phyloP scores from a whole-genome alignment of 2,888 invertebrate genomes.

The Cheilosia vernalis region DNA sequence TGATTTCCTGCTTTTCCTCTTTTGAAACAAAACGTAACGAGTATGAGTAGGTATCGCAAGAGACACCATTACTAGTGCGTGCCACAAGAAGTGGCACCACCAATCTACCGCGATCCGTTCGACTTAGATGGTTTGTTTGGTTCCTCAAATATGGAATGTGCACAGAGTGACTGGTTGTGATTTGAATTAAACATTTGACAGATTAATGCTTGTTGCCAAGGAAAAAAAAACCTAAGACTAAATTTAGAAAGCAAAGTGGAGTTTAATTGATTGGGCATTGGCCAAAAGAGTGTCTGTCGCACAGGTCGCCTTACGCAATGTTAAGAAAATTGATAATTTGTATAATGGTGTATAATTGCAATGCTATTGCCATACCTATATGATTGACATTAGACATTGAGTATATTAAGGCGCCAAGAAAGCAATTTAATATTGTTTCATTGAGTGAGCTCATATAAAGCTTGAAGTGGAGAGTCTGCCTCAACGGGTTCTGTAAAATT shows the following conservation, averaged over 20 bases:
- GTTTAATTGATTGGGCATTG: conserved; percentile 23
- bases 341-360: conserved; percentile 3
- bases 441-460: no score
- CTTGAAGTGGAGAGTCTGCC: no score
- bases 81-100: conserved; percentile 21
- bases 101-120: conserved; percentile 1
- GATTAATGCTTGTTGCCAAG: not conserved
- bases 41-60: not conserved
- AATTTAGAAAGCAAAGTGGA: conserved; percentile 43
- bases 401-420: no score
- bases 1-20: conserved; percentile 45
- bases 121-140: conserved; percentile 1
- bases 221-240: conserved; percentile 6
- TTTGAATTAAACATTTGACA: conserved; percentile 40
- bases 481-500: no score
- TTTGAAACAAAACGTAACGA: conserved; percentile 15
- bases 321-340: not conserved
- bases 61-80: conserved; percentile 15
- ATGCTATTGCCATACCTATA: conserved; percentile 4
- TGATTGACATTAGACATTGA: not conserved
- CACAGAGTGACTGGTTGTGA: conserved; percentile 25
- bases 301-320: conserved; percentile 15
- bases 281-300: not conserved
- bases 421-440: no score
- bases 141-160: conserved; percentile 42